Evolutionary conservation across 2,113 vertebrate species (phyloP).

Genomic region (Notarius quadriscutis): DNA sequence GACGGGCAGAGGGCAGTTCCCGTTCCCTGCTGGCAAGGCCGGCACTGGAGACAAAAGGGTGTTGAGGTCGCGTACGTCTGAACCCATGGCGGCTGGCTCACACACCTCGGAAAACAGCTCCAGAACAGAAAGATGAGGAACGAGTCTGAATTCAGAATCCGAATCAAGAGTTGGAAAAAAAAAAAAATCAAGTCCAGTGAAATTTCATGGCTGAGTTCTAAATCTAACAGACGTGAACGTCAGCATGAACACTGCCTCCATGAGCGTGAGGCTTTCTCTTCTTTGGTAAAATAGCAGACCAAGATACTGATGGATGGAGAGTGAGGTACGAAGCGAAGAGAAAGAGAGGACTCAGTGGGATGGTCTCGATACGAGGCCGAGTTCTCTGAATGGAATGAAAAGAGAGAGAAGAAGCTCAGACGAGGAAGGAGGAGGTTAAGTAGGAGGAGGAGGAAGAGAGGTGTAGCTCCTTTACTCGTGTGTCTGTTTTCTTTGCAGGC

Average conservation of each 20-base stretch:
- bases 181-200: conserved; percentile 54
- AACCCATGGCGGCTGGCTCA: conserved; percentile 76
- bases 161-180: not conserved
- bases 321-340: not conserved
- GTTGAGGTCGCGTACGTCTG: conserved; percentile 92
- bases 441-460: conserved; percentile 59
- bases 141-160: conserved; percentile 26
- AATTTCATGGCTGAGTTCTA: conserved; percentile 58
- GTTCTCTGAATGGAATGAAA: conserved; percentile 63
- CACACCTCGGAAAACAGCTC: conserved; percentile 25
- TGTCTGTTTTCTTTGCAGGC: conserved; percentile 73
- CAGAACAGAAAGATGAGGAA: not conserved
- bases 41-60: conserved; percentile 84
- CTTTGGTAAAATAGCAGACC: not conserved
- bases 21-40: conserved; percentile 72
- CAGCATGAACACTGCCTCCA: conserved; percentile 16
- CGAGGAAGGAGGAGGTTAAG: conserved; percentile 51
- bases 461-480: conserved; percentile 74
- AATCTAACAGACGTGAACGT: not conserved
- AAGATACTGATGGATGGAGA: not conserved
- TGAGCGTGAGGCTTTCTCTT: conserved; percentile 24
- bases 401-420: conserved; percentile 40
- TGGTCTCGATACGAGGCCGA: conserved; percentile 41
- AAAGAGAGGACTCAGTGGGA: conserved; percentile 36
- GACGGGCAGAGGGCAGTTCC: conserved; percentile 81